Percentiles rank a stretch among this genome's conserved stretches.
Conservation (phyloP, 2,113 vertebrate genomes). For the Dromiciops gliroides region DNA sequence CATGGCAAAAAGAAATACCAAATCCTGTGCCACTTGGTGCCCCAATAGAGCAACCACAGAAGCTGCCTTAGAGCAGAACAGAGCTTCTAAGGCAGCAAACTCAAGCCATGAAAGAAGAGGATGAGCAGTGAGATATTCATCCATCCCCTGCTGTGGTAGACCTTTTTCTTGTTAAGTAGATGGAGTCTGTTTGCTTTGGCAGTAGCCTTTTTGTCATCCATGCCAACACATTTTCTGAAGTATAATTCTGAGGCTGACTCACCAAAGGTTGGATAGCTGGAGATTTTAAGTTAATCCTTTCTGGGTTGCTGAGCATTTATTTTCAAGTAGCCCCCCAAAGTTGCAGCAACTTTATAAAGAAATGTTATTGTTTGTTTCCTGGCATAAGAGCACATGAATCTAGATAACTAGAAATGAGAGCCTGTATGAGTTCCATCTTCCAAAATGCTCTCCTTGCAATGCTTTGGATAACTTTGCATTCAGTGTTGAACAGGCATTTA, state of each 20-base stretch:
- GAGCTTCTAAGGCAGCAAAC: too few relatives aligned
- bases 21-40: neutral
- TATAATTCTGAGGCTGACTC: neutral
- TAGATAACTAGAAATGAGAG: conserved; percentile 36
- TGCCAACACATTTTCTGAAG: neutral
- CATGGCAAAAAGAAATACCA: neutral
- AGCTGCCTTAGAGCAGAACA: neutral
- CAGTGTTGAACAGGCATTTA: neutral
- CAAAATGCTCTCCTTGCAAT: conserved; percentile 52
- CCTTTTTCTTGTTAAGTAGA: neutral
- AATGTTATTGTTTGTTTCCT: conserved; percentile 10
- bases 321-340: conserved; percentile 10
- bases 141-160: neutral
- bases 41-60: neutral
- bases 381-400: neutral
- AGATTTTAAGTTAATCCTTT: conserved; percentile 20
- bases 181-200: neutral
- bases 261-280: neutral
- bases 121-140: neutral
- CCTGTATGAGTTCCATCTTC: conserved; percentile 42
- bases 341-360: conserved; percentile 38
- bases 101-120: too few relatives aligned
- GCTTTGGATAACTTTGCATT: conserved; percentile 27
- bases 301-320: neutral
- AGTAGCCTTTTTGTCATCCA: neutral